Percentiles rank a stretch among this genome's conserved stretches.
phyloP scores from a whole-genome alignment of 2,888 invertebrate genomes.

The Atrina japonica region DNA sequence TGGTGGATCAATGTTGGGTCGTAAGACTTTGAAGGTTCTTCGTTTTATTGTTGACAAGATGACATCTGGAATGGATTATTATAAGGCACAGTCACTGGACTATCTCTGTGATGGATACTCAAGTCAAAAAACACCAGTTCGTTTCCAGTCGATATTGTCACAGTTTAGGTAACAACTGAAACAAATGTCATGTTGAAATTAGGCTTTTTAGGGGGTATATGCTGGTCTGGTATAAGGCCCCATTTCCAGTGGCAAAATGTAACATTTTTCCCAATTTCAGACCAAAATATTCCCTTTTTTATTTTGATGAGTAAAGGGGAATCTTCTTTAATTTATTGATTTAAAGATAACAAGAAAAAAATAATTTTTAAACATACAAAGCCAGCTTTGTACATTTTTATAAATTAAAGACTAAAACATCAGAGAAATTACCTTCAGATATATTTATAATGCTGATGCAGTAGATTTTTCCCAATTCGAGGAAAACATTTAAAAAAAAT shows the following conservation, averaged over 20 bases:
- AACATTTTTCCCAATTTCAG: no score
- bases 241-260: no score
- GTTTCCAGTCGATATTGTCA: conserved; percentile 71
- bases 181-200: background rate
- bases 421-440: no score
- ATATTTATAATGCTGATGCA: no score
- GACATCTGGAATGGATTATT: conserved; percentile 55
- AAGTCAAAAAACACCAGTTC: conserved; percentile 71
- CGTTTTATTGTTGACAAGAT: conserved; percentile 69
- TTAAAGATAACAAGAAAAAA: no score
- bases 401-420: no score
- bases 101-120: conserved; percentile 64
- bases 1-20: conserved; percentile 71
- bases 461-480: no score
- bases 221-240: background rate
- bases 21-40: conserved; percentile 63
- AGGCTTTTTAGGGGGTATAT: background rate
- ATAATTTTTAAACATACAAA: no score
- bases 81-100: conserved; percentile 43
- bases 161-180: conserved; percentile 66
- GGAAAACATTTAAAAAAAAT: no score
- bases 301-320: no score
- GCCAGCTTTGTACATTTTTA: no score
- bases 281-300: background rate
- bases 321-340: no score